A percentile compares a stretch with the other conserved stretches of the same genome.
Conservation (phyloP, 2,797 vertebrate genomes). For the Scomberomorus guttatus region DNA sequence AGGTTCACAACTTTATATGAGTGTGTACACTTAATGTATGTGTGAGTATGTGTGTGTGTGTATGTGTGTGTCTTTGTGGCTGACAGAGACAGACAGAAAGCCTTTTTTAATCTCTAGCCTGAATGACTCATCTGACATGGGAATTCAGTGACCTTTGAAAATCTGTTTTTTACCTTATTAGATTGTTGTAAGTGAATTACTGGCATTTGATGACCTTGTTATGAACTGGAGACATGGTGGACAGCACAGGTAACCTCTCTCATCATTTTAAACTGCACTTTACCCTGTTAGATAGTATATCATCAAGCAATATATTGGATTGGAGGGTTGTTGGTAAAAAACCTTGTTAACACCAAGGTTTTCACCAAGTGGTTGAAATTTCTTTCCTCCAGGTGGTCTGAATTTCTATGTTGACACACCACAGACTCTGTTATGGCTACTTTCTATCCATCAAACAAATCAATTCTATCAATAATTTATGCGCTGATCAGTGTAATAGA, state of each 20-base stretch:
- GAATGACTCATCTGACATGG: constrained; percentile 71
- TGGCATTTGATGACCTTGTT: constrained; percentile 52
- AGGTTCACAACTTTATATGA: constrained; percentile 13
- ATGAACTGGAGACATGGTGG: constrained; percentile 42
- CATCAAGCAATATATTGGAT: neutral
- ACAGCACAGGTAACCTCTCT: constrained; percentile 14
- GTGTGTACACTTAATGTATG: neutral
- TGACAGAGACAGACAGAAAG: constrained; percentile 39
- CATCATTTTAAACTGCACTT: neutral
- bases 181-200: constrained; percentile 69
- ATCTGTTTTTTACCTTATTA: constrained; percentile 72
- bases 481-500: no score
- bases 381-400: neutral
- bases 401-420: no score
- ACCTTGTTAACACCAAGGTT: no score
- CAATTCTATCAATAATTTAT: no score
- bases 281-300: neutral
- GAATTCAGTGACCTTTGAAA: constrained; percentile 76
- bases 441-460: no score
- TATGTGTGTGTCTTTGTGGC: constrained; percentile 18
- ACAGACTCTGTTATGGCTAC: no score
- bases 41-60: constrained; percentile 12
- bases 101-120: constrained; percentile 34
- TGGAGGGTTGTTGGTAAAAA: neutral
- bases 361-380: neutral